Percentiles rank a stretch among this genome's conserved stretches.
Evolutionary conservation across 1,140 invertebrate species (phyloP).

Genomic region (Stegodyphus dumicola): DNA sequence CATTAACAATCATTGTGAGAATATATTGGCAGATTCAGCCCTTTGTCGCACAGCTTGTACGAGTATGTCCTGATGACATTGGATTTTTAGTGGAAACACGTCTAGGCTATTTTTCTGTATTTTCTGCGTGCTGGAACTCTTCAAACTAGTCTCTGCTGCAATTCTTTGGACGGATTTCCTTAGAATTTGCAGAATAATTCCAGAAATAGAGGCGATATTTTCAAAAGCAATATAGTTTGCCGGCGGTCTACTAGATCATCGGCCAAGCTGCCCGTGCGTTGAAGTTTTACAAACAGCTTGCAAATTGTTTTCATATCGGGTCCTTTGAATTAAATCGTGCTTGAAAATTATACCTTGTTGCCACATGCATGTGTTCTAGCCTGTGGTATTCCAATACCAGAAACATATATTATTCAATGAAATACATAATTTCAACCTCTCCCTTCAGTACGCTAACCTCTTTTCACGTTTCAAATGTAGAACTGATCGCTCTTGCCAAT

Average conservation of each 20-base stretch:
- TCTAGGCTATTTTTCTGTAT: neutral
- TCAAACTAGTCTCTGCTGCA: neutral
- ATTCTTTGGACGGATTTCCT: neutral
- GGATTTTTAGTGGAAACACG: neutral
- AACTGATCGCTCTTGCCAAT: neutral
- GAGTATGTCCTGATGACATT: neutral
- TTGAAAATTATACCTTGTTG: neutral
- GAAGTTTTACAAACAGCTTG: neutral
- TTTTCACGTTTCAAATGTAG: neutral
- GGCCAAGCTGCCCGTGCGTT: neutral
- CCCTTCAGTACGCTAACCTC: neutral
- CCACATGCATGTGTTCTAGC: neutral
- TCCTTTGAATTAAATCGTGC: neutral
- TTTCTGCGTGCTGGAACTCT: neutral
- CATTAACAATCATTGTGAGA: neutral
- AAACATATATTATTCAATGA: neutral
- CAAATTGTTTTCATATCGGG: neutral
- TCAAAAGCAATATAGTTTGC: neutral
- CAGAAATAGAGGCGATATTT: neutral
- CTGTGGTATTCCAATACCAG: neutral
- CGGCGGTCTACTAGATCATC: neutral
- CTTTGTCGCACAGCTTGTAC: neutral
- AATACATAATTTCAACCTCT: neutral
- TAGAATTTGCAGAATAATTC: neutral
- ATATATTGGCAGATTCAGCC: neutral